Evolutionary conservation across 2,888 invertebrate species (phyloP).

Genomic region (Malthinus flaveolus): DNA sequence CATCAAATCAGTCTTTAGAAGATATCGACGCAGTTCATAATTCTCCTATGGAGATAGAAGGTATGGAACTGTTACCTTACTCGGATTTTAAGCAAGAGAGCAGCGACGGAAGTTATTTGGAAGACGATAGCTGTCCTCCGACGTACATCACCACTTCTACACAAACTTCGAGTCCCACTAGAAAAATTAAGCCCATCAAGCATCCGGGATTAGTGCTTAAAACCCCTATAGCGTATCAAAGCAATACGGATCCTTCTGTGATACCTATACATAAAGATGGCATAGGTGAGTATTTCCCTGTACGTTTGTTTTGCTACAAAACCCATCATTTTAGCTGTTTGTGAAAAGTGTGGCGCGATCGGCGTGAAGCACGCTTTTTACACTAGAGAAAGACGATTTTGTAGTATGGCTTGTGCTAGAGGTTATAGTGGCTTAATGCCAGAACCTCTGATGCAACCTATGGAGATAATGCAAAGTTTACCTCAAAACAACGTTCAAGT

Average conservation of each 20-base stretch:
- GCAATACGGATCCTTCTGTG: slow-evolving; percentile 80
- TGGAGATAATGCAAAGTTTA: slow-evolving; percentile 36
- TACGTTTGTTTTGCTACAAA: too few relatives aligned
- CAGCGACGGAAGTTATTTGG: slow-evolving; percentile 55
- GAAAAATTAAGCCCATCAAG: slow-evolving; percentile 74
- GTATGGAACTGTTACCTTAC: slow-evolving; percentile 53
- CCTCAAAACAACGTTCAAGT: slow-evolving; percentile 34
- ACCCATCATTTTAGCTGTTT: slow-evolving; percentile 65
- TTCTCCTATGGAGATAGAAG: slow-evolving; percentile 58
- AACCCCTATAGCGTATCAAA: slow-evolving; percentile 78
- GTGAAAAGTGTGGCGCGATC: slow-evolving; percentile 82
- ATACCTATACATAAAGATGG: slow-evolving; percentile 88
- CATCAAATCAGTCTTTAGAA: slow-evolving; percentile 57
- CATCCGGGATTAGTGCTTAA: slow-evolving; percentile 75
- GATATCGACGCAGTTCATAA: slow-evolving; percentile 56
- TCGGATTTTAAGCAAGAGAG: slow-evolving; percentile 53
- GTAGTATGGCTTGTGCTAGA: slow-evolving; percentile 79
- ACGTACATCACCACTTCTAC: slow-evolving; percentile 59
- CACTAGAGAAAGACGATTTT: slow-evolving; percentile 79
- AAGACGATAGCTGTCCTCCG: slow-evolving; percentile 53
- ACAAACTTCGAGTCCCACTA: slow-evolving; percentile 59
- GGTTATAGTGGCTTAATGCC: slow-evolving; percentile 55
- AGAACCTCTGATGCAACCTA: slow-evolving; percentile 49
- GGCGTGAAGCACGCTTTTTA: slow-evolving; percentile 87
- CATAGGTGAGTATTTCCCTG: slow-evolving; percentile 66